Evolutionary conservation across 2,888 invertebrate genomes (phyloP).

Genomic region (Melinopterus prodromus): DNA sequence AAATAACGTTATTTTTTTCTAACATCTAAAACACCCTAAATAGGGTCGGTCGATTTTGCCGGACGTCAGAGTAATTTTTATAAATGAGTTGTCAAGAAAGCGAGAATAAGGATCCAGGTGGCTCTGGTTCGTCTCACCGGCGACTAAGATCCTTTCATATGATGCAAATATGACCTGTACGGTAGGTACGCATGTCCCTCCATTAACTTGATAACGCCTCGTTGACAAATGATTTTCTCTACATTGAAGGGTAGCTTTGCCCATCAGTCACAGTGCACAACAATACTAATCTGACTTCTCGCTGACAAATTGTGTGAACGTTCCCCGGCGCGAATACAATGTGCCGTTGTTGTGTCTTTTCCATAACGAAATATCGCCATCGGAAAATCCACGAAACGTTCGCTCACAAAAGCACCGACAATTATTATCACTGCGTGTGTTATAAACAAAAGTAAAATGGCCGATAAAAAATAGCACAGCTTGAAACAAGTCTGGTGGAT

Average conservation of each 20-base stretch:
- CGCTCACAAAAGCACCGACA: neutral
- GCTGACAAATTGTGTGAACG: constrained; percentile 12
- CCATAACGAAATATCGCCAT: constrained; percentile 12
- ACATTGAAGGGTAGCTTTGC: constrained; percentile 9
- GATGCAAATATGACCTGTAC: constrained; percentile 20
- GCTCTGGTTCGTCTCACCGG: neutral
- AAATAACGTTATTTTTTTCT: too few species aligned
- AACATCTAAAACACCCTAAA: neutral
- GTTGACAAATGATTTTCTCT: constrained; percentile 18
- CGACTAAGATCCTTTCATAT: constrained; percentile 6
- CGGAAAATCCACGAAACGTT: neutral
- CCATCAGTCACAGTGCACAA: constrained; percentile 12
- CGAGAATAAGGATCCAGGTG: constrained; percentile 9
- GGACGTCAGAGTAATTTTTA: constrained; percentile 28
- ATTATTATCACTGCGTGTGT: neutral
- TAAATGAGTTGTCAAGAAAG: constrained; percentile 35
- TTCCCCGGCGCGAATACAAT: neutral
- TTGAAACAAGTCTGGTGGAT: neutral
- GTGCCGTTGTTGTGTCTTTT: constrained; percentile 5
- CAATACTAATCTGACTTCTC: neutral
- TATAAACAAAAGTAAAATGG: neutral
- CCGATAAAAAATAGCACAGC: constrained; percentile 10
- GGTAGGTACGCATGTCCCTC: neutral
- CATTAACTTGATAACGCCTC: constrained; percentile 21
- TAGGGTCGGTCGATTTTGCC: neutral